A percentile compares a stretch with the other conserved stretches of the same genome.
Evolutionary conservation across 2,113 vertebrate genomes (phyloP).

Genomic region (Rousettus leschenaultii): DNA sequence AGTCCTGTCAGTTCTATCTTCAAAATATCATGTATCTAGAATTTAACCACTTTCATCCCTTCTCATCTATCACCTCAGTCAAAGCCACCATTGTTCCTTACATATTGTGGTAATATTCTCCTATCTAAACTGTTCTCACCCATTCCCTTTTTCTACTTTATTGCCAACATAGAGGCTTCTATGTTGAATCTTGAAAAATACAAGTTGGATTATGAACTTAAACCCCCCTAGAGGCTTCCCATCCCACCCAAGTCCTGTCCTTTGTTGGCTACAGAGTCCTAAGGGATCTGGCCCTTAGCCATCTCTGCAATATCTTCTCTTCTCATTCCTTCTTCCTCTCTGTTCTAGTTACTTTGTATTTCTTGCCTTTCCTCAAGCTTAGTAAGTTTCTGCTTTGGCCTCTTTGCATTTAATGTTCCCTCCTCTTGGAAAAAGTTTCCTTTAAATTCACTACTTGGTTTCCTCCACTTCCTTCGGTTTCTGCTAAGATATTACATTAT

Average conservation of each 20-base stretch:
- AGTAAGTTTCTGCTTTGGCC: neutral
- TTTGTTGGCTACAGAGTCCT: neutral
- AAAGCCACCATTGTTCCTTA: neutral
- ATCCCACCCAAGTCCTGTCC: neutral
- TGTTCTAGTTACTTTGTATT: neutral
- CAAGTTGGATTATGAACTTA: neutral
- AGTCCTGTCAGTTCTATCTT: neutral
- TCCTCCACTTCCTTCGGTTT: neutral
- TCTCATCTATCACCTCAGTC: neutral
- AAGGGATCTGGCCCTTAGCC: neutral
- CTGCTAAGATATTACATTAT: neutral
- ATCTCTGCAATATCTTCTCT: neutral
- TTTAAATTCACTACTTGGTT: neutral
- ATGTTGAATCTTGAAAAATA: neutral
- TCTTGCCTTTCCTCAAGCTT: neutral
- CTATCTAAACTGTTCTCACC: neutral
- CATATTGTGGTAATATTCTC: neutral
- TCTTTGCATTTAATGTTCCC: neutral
- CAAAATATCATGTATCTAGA: neutral
- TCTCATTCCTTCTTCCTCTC: neutral
- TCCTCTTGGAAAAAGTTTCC: neutral
- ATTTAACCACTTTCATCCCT: neutral
- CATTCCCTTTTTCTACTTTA: neutral
- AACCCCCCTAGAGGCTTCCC: neutral
- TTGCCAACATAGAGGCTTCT: neutral